A percentile compares a stretch with the other conserved stretches of the same genome.
Conservation (phyloP, 2,888 invertebrate species). For the Nycteola revayana region DNA sequence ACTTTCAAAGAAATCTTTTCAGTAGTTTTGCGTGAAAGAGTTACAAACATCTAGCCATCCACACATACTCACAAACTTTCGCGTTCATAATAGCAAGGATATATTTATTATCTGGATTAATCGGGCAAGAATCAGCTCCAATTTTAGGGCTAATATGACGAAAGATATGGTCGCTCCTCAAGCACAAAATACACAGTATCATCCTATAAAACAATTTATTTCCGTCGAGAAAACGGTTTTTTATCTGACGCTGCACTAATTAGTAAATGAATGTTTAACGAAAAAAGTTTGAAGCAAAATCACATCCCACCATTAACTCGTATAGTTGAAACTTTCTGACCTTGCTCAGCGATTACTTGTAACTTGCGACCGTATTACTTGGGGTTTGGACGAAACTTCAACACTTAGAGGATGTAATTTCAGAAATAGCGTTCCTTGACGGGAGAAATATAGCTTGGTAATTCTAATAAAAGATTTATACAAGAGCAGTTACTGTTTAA, state of each 20-base stretch:
- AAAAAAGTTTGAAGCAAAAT: slow-evolving; percentile 27
- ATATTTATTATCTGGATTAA: too few species aligned
- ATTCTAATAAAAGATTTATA: too few species aligned
- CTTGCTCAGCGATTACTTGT: slow-evolving; percentile 18
- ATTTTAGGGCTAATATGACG: too few species aligned
- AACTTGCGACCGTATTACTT: slow-evolving; percentile 13
- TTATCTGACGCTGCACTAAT: slow-evolving; percentile 32
- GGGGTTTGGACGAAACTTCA: slow-evolving; percentile 5
- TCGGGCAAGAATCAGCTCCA: too few species aligned
- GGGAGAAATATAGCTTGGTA: too few species aligned
- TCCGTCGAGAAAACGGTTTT: slow-evolving; percentile 23
- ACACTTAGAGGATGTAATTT: slow-evolving; percentile 9
- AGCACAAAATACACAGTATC: slow-evolving; percentile 18
- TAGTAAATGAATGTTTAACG: slow-evolving; percentile 35
- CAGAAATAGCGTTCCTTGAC: slow-evolving; percentile 8
- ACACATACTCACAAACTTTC: too few species aligned
- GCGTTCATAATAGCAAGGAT: too few species aligned
- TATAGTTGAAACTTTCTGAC: slow-evolving; percentile 26
- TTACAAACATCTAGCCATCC: too few species aligned
- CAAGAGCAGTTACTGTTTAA: too few species aligned
- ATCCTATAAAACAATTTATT: slow-evolving; percentile 28
- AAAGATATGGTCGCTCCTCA: background rate
- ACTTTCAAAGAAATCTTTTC: too few species aligned
- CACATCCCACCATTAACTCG: slow-evolving; percentile 25
- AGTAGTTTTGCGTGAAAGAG: too few species aligned